These are phyloP conservation scores for Neosalanx taihuensis DNA, from an alignment of 2,797 vertebrate species.

Conservation along the genomic window DNA sequence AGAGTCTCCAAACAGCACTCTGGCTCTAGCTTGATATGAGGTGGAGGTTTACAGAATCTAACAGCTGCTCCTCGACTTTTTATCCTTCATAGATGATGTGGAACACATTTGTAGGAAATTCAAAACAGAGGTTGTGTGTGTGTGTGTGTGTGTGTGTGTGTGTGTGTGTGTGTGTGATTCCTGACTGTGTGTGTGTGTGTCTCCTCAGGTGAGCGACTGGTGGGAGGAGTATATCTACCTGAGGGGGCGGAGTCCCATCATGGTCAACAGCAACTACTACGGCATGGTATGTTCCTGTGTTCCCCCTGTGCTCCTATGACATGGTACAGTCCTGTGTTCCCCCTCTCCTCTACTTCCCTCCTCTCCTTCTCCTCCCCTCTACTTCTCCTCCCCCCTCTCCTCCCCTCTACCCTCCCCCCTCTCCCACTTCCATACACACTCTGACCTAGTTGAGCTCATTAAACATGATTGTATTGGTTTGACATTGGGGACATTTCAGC, in stretches of 20 bases:
- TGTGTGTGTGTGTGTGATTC: conserved; percentile 25
- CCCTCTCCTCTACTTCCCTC: not conserved
- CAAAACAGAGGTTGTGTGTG: not conserved
- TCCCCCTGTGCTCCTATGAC: not conserved
- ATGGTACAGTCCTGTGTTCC: not conserved
- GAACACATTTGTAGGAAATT: too few species aligned
- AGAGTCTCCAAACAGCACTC: too few species aligned
- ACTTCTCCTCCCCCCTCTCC: not conserved
- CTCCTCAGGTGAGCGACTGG: conserved; percentile 85
- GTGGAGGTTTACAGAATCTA: too few species aligned
- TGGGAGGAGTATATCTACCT: conserved; percentile 92
- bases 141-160: conserved; percentile 31
- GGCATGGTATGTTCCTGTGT: conserved; percentile 74
- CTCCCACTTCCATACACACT: not conserved
- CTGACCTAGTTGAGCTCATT: too few species aligned
- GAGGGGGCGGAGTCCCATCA: conserved; percentile 79
- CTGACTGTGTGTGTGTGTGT: conserved; percentile 1
- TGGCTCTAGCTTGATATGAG: too few species aligned
- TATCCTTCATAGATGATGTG: too few species aligned
- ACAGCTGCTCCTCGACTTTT: too few species aligned
- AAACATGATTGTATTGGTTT: too few species aligned
- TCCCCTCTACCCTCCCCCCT: not conserved
- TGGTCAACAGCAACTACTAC: conserved; percentile 93
- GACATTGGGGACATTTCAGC: not conserved
- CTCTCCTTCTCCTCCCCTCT: not conserved